A percentile compares a stretch with the other conserved stretches of the same genome.
These are phyloP conservation scores for Anastatus disparis DNA, from an alignment of 1,140 invertebrate species.

Conservation along the genomic window DNA sequence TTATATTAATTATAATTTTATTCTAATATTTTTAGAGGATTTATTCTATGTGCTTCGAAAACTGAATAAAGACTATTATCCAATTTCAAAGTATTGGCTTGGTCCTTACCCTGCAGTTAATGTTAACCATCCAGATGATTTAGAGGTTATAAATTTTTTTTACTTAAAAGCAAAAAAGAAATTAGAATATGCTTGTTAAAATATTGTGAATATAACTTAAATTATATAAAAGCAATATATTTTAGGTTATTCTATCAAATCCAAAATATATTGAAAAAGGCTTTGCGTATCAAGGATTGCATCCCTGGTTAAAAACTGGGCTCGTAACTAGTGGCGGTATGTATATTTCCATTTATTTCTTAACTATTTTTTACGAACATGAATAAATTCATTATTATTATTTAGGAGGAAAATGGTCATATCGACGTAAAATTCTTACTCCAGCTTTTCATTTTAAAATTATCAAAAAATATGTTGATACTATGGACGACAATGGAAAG, in stretches of 20 bases:
- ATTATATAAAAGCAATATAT: too few relatives aligned
- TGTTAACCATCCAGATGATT: slow-evolving; percentile 49
- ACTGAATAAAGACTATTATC: slow-evolving; percentile 42
- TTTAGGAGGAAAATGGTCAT: slow-evolving; percentile 81
- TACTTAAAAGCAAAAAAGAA: not conserved
- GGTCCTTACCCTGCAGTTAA: slow-evolving; percentile 1
- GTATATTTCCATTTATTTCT: not conserved
- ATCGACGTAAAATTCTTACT: slow-evolving; percentile 83
- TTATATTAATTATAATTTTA: not conserved
- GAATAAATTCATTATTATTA: not conserved
- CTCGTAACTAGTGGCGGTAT: slow-evolving; percentile 69
- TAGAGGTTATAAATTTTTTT: slow-evolving; percentile 46
- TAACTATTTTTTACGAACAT: not conserved
- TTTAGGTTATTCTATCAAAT: slow-evolving; percentile 49
- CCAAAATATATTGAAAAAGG: slow-evolving; percentile 72
- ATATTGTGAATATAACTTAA: not conserved
- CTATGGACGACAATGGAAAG: slow-evolving; percentile 49
- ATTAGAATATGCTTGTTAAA: not conserved
- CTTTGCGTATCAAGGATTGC: slow-evolving; percentile 67
- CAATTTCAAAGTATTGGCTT: slow-evolving; percentile 44
- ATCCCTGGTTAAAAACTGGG: slow-evolving; percentile 75
- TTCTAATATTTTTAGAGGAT: slow-evolving; percentile 26
- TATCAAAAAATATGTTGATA: slow-evolving; percentile 78
- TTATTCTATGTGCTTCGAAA: slow-evolving; percentile 24
- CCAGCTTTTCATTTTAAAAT: slow-evolving; percentile 93